A percentile compares a stretch with the other conserved stretches of the same genome.
These are phyloP conservation scores for Cynopterus sphinx DNA, from an alignment of 2,797 vertebrate genomes.

Conservation along the genomic window DNA sequence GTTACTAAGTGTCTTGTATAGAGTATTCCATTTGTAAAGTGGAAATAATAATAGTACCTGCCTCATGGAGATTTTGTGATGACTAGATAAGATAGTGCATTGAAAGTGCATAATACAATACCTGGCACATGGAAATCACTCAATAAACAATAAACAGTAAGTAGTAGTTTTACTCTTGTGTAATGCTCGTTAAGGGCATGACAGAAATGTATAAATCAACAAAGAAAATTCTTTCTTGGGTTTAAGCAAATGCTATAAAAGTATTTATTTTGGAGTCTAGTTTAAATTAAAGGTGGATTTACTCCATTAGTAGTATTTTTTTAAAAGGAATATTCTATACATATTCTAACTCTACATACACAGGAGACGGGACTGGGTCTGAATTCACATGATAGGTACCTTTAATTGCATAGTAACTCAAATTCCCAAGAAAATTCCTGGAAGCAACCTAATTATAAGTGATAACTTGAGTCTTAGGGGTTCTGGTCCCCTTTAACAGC, in stretches of 20 bases:
- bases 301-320: background rate
- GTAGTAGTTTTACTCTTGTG: background rate
- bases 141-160: background rate
- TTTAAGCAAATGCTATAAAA: background rate
- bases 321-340: background rate
- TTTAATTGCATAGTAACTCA: background rate
- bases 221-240: background rate
- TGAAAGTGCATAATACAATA: background rate
- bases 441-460: background rate
- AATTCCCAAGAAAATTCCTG: background rate
- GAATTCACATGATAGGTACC: background rate
- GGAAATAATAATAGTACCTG: background rate
- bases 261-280: background rate
- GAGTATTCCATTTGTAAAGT: background rate
- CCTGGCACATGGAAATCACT: background rate
- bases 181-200: background rate
- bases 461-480: background rate
- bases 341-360: background rate
- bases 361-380: background rate
- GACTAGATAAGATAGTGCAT: background rate
- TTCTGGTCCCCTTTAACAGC: background rate
- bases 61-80: background rate
- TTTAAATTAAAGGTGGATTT: background rate
- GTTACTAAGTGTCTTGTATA: background rate
- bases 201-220: background rate